phyloP scores from a whole-genome alignment of 2,888 invertebrate species.

The Oscheius sp. region DNA sequence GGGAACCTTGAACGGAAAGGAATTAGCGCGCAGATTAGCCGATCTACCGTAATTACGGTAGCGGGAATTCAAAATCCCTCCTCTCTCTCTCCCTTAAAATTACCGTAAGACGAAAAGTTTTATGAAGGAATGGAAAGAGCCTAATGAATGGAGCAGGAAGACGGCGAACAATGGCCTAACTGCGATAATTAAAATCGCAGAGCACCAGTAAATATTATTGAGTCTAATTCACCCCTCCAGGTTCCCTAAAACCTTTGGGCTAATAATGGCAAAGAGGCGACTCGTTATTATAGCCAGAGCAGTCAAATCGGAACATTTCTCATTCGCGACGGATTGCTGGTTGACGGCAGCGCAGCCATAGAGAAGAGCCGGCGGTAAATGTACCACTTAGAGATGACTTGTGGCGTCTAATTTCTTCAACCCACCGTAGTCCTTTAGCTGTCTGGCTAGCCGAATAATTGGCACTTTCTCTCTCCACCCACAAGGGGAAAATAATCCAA shows the following conservation, averaged over 20 bases:
- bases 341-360: no score
- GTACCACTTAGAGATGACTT: no score
- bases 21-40: neutral
- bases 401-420: no score
- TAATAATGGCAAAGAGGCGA: neutral
- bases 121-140: no score
- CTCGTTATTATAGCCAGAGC: no score
- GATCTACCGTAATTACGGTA: constrained; percentile 16
- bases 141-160: constrained; percentile 25
- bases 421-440: no score
- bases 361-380: no score
- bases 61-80: neutral
- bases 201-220: constrained; percentile 16
- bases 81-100: neutral
- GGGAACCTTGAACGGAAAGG: neutral
- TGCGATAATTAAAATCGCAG: constrained; percentile 4
- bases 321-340: constrained; percentile 15
- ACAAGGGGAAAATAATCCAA: no score
- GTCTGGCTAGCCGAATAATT: no score
- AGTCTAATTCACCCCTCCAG: neutral
- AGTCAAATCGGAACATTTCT: neutral
- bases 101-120: constrained; percentile 15
- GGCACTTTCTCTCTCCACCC: no score
- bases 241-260: neutral
- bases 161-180: constrained; percentile 9